Conservation (phyloP, 1,140 invertebrate genomes). For the Leptopilina boulardi region DNA sequence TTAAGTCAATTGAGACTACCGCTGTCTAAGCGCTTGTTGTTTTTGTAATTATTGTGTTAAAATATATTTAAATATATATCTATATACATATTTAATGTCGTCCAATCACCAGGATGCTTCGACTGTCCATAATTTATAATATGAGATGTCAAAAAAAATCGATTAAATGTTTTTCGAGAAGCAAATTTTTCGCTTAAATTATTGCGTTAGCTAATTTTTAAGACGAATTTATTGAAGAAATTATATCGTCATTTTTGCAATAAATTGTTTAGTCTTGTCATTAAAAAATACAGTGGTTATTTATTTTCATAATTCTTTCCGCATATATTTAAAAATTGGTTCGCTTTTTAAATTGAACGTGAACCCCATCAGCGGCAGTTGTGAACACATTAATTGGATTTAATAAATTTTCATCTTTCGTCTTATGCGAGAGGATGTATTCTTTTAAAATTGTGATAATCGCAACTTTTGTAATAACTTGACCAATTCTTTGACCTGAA, state of each 20-base stretch:
- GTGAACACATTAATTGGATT: conserved; percentile 57
- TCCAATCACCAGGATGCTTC: conserved; percentile 52
- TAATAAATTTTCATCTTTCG: conserved; percentile 43
- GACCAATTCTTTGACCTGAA: conserved; percentile 79
- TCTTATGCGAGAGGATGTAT: conserved; percentile 67
- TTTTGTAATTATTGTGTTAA: conserved; percentile 74
- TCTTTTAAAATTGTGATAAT: conserved; percentile 72
- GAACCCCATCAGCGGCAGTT: conserved; percentile 51
- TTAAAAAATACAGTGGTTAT: background rate
- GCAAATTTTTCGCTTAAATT: conserved; percentile 41
- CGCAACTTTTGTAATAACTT: conserved; percentile 80
- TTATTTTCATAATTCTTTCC: too few species aligned
- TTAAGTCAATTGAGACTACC: conserved; percentile 62
- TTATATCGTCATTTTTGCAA: conserved; percentile 60
- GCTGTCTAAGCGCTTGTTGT: conserved; percentile 71
- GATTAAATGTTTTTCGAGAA: conserved; percentile 34
- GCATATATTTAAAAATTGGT: background rate
- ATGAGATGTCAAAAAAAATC: conserved; percentile 38
- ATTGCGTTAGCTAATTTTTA: conserved; percentile 38
- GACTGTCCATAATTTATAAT: conserved; percentile 53
- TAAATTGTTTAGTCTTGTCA: conserved; percentile 53
- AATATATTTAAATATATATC: conserved; percentile 73
- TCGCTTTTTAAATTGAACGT: conserved; percentile 54
- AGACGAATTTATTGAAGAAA: conserved; percentile 37
- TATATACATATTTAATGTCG: conserved; percentile 44